Evolutionary conservation across 2,888 invertebrate species (phyloP), one percentile per base, ranked within the genome.

Genomic region (Ashinkailepas kermadecensis): DNA sequence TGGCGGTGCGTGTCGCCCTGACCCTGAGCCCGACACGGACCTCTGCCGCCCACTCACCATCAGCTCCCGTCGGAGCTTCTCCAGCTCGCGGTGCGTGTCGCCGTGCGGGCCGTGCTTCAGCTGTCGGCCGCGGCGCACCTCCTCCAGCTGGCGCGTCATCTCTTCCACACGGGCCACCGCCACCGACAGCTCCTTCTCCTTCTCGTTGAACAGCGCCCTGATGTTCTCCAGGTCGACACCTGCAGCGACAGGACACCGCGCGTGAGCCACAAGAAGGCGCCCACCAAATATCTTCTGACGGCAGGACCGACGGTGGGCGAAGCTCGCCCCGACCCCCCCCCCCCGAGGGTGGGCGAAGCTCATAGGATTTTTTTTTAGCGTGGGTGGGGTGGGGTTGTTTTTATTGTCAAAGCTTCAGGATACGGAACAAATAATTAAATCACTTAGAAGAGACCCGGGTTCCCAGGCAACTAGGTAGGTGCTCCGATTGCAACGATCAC

Each of bases 81-180:
- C 97, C 84, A 97, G 90, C 88, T 98, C 97, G 81, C 95, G 81
- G 58, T 82, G 83, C 23, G 79, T 79, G 79, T 57, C 57, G n/a
- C 57, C 57, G 54, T 57, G 81, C 58, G 82, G 82, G 80, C 83
- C 81, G 23, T 84, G 83, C 62, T 82, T 84, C 82, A 78, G 89
- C 85, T 85, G 86, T 83, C 88, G 85, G 74, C 91, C 90, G 83
- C 94, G 90, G 82, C 89, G 87, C 85, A 99, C 89, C 86, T 97
- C 96, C 87, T 99, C 98, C 85, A 99, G 90, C 89, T 99, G 97
- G 86, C 94, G 90, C 84, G 96, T 97, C 87, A 99, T 90, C 89
- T 97, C 96, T 87, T 99, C 97, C 87, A 98, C 98, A 74, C 97
- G 96, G 86, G 95, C 95, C 87, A 98, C 97, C n/a, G 98, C 98